A percentile compares a stretch with the other conserved stretches of the same genome.
phyloP scores from a whole-genome alignment of 2,113 vertebrate species.

The Microcebus murinus region DNA sequence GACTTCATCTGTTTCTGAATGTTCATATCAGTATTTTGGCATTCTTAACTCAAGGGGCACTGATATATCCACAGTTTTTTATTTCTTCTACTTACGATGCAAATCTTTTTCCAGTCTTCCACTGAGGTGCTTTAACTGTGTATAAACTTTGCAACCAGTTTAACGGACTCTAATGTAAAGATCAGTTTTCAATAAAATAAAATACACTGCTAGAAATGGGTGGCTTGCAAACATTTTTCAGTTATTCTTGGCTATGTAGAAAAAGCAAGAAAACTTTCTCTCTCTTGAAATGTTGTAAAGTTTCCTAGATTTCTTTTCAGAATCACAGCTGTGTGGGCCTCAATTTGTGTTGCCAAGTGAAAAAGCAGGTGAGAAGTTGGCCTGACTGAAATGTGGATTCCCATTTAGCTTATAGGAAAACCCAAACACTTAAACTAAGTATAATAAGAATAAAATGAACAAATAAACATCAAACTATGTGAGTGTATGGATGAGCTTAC shows the following conservation, averaged over 20 bases:
- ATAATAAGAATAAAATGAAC: background rate
- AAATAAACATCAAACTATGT: rapidly evolving
- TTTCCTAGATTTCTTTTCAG: background rate
- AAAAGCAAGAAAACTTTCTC: background rate
- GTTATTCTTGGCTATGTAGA: background rate
- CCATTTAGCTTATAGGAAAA: background rate
- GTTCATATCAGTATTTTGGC: rapidly evolving
- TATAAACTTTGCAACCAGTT: background rate
- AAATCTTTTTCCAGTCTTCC: background rate
- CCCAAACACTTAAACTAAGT: background rate
- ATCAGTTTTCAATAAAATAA: background rate
- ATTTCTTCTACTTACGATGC: background rate
- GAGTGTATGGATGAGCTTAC: background rate
- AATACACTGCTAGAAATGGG: background rate
- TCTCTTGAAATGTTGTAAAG: background rate
- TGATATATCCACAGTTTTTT: too few relatives aligned
- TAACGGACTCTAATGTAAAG: background rate
- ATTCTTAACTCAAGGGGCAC: background rate
- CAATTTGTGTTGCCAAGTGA: rapidly evolving
- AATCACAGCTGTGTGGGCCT: background rate
- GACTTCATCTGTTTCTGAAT: background rate
- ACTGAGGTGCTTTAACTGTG: background rate
- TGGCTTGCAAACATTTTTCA: background rate
- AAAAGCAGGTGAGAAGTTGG: too few relatives aligned
- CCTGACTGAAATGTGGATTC: background rate